Base-by-base conservation (phyloP, 2,113 vertebrate species). In the Alexandromys fortis region DNA sequence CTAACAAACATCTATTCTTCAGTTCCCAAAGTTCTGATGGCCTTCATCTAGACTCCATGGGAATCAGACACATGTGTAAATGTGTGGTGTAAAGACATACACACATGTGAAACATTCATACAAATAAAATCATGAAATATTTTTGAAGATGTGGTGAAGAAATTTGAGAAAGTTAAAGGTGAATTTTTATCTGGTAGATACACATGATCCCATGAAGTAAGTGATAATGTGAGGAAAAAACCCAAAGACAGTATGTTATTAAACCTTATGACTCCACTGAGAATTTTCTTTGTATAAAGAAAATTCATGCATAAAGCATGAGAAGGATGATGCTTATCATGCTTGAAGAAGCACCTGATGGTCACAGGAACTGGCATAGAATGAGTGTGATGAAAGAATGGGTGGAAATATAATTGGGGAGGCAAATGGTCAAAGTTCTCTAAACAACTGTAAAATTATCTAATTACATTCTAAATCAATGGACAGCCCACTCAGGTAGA, bases 311-410 rank as follows among this genome's bases (percentile, higher is more conserved):
- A 78, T 35, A 90, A 30, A 86, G 7, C 5, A 47, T 55, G 24
- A 49, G 33, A 26, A 89, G 28, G 17, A 28, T 19, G 0, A 0
- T 19, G 0, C 0, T 33, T 28, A 4, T 5, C 3, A 22, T 21
- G 8, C 26, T 22, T 83, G 19, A 82, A 70, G 81, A 70, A 35
- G 35, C 8, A 26, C 24, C 49, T 7, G 10, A 33, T 5, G 7
- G 0, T 0, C 4, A 26, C 7, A 0, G 0, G 30, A 55, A 28
- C 35, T 75, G 75, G 81, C 42, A 65, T 14, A 42, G 8, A 55
- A 10, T 30, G 63, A 19, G 17, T 13, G 4, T 63, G 12, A 9
- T 12, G 45, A 42, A 58, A 19, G 4, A 61, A 1, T 52, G 9
- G 33, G 21, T 65, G 42, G 2, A n/a, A 10, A 7, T 63, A 2